Percentiles rank a stretch among this genome's conserved stretches.
Evolutionary conservation across 2,888 invertebrate species (phyloP).

Genomic region (Entomobrya proxima): DNA sequence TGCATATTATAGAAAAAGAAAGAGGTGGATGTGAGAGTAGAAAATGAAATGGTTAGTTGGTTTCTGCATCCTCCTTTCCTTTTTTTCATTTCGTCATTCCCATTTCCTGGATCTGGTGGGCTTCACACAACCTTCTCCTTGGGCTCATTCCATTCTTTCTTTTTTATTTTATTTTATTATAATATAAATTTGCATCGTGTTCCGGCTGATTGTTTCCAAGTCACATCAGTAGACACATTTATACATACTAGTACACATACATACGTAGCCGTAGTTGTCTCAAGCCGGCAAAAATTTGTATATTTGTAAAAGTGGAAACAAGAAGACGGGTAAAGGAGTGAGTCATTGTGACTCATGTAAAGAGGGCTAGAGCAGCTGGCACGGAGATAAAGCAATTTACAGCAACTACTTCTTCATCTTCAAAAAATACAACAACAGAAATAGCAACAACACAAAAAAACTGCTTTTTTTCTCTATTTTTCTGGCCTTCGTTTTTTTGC

Average conservation of each 20-base stretch:
- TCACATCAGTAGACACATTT: slow-evolving; percentile 60
- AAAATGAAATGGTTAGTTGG: not conserved
- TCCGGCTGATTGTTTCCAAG: slow-evolving; percentile 68
- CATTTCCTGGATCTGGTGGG: slow-evolving; percentile 36
- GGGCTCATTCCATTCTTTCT: slow-evolving; percentile 22
- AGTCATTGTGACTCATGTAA: slow-evolving; percentile 31
- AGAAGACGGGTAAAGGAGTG: not conserved
- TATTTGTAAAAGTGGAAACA: not conserved
- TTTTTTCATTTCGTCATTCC: slow-evolving; percentile 23
- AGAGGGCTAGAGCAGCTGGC: slow-evolving; percentile 61
- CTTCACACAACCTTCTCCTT: not conserved
- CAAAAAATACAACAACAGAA: slow-evolving; percentile 33
- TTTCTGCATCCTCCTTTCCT: slow-evolving; percentile 29
- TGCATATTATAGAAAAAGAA: not conserved
- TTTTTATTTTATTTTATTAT: slow-evolving; percentile 27
- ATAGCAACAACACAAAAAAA: slow-evolving; percentile 2
- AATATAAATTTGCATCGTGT: slow-evolving; percentile 68
- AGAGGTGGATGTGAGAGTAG: not conserved
- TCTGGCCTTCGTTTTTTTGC: not conserved
- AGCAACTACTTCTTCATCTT: slow-evolving; percentile 59
- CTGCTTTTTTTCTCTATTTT: not conserved
- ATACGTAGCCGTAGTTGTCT: not conserved
- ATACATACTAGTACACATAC: slow-evolving; percentile 6
- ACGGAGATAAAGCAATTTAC: slow-evolving; percentile 67
- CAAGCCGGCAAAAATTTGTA: not conserved